Conservation (phyloP, 2,797 vertebrate genomes). For the Xenentodon cancila region DNA sequence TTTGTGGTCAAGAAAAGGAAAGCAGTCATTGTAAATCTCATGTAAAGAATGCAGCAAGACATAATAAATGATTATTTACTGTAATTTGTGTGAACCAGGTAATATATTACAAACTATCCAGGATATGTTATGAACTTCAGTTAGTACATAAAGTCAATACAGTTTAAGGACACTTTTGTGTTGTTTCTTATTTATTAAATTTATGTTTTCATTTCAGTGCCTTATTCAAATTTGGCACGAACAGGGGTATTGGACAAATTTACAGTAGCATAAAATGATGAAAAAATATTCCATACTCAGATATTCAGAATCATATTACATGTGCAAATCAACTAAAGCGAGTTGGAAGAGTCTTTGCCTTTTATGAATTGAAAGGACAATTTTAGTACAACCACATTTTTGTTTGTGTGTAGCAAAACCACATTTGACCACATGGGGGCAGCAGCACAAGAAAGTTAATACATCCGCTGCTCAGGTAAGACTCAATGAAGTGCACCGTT, state of each 20-base stretch:
- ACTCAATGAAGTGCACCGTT: too few relatives aligned
- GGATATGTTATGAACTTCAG: background rate
- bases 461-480: too few relatives aligned
- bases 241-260: background rate
- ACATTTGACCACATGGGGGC: too few relatives aligned
- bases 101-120: background rate
- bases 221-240: background rate
- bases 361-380: too few relatives aligned
- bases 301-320: too few relatives aligned
- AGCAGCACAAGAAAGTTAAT: too few relatives aligned
- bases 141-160: background rate
- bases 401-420: too few relatives aligned
- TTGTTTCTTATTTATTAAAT: background rate
- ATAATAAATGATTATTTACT: slow-evolving; percentile 37
- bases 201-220: background rate
- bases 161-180: background rate
- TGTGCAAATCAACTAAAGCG: too few relatives aligned
- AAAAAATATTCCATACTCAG: background rate
- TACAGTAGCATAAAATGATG: background rate
- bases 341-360: too few relatives aligned
- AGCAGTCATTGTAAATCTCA: slow-evolving; percentile 43
- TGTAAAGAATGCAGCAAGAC: slow-evolving; percentile 67
- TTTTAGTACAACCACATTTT: too few relatives aligned
- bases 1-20: slow-evolving; percentile 36
- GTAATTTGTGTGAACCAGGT: slow-evolving; percentile 16